phyloP scores from a whole-genome alignment of 2,113 vertebrate species.

The Ictidomys tridecemlineatus region DNA sequence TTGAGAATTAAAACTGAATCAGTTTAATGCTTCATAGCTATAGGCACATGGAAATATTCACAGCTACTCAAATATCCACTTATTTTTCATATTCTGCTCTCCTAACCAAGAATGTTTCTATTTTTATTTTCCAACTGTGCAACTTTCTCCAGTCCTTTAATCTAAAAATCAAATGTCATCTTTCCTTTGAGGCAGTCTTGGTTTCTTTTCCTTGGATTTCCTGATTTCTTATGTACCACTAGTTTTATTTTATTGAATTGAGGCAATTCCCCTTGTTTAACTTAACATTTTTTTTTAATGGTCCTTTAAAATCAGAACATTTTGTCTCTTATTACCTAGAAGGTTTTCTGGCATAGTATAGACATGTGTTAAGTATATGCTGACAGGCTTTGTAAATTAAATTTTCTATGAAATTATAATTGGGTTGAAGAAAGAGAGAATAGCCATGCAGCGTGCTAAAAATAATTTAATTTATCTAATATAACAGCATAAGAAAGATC shows the following conservation, averaged over 20 bases:
- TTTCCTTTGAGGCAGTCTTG: not conserved
- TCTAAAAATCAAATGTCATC: not conserved
- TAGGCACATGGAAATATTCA: not conserved
- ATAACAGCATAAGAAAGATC: not conserved
- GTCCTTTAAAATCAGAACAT: not conserved
- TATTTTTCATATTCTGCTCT: not conserved
- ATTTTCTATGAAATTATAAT: not conserved
- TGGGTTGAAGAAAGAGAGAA: not conserved
- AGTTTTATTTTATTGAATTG: not conserved
- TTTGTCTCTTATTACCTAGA: not conserved
- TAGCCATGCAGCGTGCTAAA: not conserved
- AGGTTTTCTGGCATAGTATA: not conserved
- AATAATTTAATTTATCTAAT: slow-evolving; percentile 28
- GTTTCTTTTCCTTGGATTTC: not conserved
- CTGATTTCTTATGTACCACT: not conserved
- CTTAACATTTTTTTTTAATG: not conserved
- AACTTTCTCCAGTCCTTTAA: not conserved
- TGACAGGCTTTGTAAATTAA: not conserved
- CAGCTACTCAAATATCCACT: not conserved
- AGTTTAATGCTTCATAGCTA: not conserved
- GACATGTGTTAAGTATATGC: not conserved
- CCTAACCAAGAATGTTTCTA: not conserved
- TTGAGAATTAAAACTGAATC: slow-evolving; percentile 22
- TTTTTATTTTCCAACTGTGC: not conserved
- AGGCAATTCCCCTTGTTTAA: not conserved